Evolutionary conservation across 1,140 invertebrate genomes (phyloP), one percentile per base, ranked within the genome.

Genomic region (Leptestheria dahalacensis): DNA sequence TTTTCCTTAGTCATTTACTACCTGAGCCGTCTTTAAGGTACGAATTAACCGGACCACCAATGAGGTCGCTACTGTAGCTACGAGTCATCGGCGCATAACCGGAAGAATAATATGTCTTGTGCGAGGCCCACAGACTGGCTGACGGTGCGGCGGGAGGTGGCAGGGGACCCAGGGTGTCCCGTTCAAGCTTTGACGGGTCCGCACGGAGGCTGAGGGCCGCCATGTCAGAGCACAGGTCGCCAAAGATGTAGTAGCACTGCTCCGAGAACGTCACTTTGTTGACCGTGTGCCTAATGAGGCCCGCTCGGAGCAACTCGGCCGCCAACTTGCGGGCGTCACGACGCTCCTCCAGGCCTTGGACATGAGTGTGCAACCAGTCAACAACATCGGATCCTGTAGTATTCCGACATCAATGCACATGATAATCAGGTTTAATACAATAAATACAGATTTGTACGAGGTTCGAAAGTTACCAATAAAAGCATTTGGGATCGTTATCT

Each of bases 201-300:
- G 80, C 79, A 63, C 75, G 74, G 58, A 81, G 65, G 66, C 78
- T 79, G 63, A 81, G 65, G n/a, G 73, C 71, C 11, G 77, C 75
- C 67, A 81, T 41, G 33, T 6, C 33, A 15, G 33, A 41, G 33
- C 68, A 60, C 1, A 75, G 55, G 66, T 89, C 86, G 20, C 91
- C 91, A 65, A 97, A 95, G 64, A 97, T 86, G 72, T 99, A 99
- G 74, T 99, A 99, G 72, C 94, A 97, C 74, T 99, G 94, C 75
- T 99, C 95, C 12, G 90, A 95, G 74, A 99, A 99, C 53, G 91
- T 96, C 59, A 95, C 84, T 75, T 99, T 98, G 73, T 99, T 97
- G 41, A 99, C 94, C n/a, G 95, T 96, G 74, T 98, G 95, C 65
- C 91, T 81, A 65, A 99, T 99, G 70, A 91, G 94, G 47, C 91